Conservation (phyloP, 2,797 vertebrate species). For the Natrix natrix region DNA sequence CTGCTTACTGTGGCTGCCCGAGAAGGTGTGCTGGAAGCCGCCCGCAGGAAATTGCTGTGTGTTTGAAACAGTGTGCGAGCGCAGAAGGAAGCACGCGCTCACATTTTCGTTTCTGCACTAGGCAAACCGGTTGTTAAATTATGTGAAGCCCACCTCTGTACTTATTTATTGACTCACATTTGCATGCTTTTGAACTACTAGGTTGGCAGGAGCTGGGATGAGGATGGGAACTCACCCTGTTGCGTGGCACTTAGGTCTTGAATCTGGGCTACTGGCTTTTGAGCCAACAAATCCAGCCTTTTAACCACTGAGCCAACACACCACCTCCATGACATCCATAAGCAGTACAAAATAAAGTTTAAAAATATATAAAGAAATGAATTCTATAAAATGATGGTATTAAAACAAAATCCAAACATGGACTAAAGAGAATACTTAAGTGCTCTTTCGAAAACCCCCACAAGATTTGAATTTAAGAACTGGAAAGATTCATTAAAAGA, state of each 20-base stretch:
- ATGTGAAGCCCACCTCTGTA: too few species aligned
- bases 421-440: not conserved
- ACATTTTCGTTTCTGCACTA: too few species aligned
- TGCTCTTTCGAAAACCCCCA: not conserved
- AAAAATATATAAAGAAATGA: not conserved
- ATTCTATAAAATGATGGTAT: not conserved
- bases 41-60: too few species aligned
- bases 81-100: too few species aligned
- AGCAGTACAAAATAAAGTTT: not conserved
- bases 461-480: not conserved
- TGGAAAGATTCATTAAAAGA: not conserved
- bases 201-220: not conserved
- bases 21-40: too few species aligned
- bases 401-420: not conserved
- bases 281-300: not conserved
- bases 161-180: not conserved
- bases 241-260: rapidly evolving
- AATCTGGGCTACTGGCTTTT: not conserved
- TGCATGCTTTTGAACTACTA: not conserved
- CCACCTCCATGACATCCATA: not conserved
- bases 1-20: too few species aligned
- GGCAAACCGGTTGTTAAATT: too few species aligned
- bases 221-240: not conserved
- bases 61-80: too few species aligned
- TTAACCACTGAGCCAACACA: not conserved